These are phyloP conservation scores for Darevskia mixta DNA, from an alignment of 2,797 vertebrate genomes.

Conservation along the genomic window DNA sequence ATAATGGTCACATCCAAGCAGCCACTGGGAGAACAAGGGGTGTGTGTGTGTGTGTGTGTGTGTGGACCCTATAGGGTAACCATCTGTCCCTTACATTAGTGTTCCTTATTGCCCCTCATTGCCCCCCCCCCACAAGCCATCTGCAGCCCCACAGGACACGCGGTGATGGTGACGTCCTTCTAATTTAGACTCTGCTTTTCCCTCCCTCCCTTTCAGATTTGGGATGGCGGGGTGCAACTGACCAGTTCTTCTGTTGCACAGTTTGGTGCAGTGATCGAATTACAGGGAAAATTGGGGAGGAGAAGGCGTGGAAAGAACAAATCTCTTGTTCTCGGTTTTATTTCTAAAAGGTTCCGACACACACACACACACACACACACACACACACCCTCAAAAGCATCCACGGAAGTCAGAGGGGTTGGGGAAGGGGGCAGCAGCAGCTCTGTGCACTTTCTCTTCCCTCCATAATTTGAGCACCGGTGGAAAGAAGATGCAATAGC, in stretches of 20 bases:
- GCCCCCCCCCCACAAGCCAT: conserved; percentile 3
- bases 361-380: too few species aligned
- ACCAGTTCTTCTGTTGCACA: background rate
- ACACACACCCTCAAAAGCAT: background rate
- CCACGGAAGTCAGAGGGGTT: background rate
- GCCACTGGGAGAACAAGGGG: background rate
- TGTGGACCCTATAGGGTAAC: background rate
- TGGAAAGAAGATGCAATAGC: background rate
- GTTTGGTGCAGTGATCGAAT: conserved; percentile 41
- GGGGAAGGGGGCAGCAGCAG: too few species aligned
- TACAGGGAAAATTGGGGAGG: background rate
- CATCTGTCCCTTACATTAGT: background rate
- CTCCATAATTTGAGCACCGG: background rate
- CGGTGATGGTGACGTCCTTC: background rate
- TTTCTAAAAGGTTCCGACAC: background rate
- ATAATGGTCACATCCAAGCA: background rate
- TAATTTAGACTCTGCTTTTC: background rate
- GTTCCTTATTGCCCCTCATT: background rate
- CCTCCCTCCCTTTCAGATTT: background rate
- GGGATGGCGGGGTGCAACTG: background rate
- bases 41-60: background rate
- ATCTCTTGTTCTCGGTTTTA: background rate
- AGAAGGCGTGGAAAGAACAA: background rate
- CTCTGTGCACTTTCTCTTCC: background rate
- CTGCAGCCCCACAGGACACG: conserved; percentile 17